Conservation (phyloP, 2,113 vertebrate species). For the Odontesthes bonariensis region DNA sequence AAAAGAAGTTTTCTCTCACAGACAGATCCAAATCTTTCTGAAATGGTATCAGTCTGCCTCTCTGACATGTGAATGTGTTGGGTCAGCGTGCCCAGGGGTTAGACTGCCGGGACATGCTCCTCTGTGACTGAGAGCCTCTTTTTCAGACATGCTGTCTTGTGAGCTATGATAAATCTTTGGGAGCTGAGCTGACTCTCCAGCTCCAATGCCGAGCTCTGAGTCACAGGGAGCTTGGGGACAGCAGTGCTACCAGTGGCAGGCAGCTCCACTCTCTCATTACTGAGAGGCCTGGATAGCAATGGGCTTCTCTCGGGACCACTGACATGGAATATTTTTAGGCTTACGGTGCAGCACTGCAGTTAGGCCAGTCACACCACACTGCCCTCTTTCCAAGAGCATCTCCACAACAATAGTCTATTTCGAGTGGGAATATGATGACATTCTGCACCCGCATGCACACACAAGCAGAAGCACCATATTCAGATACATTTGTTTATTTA, state of each 20-base stretch:
- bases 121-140: constrained; percentile 69
- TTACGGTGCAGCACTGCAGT: constrained; percentile 70
- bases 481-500: neutral
- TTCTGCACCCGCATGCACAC: constrained; percentile 14
- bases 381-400: constrained; percentile 61
- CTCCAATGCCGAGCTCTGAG: constrained; percentile 73
- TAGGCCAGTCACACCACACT: constrained; percentile 74
- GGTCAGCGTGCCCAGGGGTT: constrained; percentile 71
- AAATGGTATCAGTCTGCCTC: constrained; percentile 57
- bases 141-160: constrained; percentile 77
- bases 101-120: constrained; percentile 57
- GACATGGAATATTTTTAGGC: constrained; percentile 83
- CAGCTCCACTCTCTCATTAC: constrained; percentile 84
- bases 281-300: constrained; percentile 76
- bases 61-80: constrained; percentile 70
- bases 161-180: constrained; percentile 83
- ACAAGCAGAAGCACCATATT: constrained; percentile 25
- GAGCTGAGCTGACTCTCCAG: constrained; percentile 72
- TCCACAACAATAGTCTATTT: constrained; percentile 66
- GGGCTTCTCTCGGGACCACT: constrained; percentile 76
- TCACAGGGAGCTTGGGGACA: constrained; percentile 78
- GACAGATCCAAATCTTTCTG: constrained; percentile 48
- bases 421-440: constrained; percentile 10
- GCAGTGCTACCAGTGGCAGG: constrained; percentile 72
- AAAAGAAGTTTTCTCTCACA: constrained; percentile 29